Conservation (phyloP, 2,113 vertebrate species). For the western clawed frog (Xenopus tropicalis) region UCB_Xtro_10.0 CM004451.2:78915001-78915500, state of each 20-base stretch:
- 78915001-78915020: conserved; percentile 59
- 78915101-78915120: conserved; percentile 72
- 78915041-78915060: conserved; percentile 76
- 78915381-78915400: no score
- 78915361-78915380: no score
- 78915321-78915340: no score
- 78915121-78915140: conserved; percentile 47
- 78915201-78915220: conserved; percentile 45
- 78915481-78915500: no score
- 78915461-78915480: no score
- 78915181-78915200: conserved; percentile 37
- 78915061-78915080: conserved; percentile 71
- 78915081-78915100: conserved; percentile 60
- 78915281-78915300: no score
- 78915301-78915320: no score
- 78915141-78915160: conserved; percentile 26
- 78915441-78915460: no score
- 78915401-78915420: no score
- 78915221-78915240: conserved; percentile 21
- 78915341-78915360: no score
- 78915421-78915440: no score
- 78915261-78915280: no score
- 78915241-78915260: neutral
- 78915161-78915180: neutral
- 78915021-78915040: conserved; percentile 77